Evolutionary conservation across 2,888 invertebrate species (phyloP).

Genomic region (Drosophila atripex): DNA sequence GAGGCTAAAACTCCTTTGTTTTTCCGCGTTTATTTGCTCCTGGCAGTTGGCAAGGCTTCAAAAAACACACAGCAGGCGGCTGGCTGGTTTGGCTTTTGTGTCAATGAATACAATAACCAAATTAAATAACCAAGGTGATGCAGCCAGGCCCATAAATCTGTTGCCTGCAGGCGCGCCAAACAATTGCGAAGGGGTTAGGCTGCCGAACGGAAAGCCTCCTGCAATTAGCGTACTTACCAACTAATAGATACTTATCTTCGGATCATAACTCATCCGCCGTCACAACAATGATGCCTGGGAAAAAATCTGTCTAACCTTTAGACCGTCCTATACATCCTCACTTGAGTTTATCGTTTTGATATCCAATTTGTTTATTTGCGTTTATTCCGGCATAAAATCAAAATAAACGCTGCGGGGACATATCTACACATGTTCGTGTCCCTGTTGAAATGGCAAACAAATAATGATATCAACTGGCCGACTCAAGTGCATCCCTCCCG

Average conservation of each 20-base stretch:
- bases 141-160: constrained; percentile 44
- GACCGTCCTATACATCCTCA: neutral
- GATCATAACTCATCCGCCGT: constrained; percentile 36
- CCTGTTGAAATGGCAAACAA: constrained; percentile 68
- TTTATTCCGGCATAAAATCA: constrained; percentile 57
- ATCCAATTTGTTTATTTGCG: constrained; percentile 68
- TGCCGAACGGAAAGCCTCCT: constrained; percentile 17
- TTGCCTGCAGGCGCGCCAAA: constrained; percentile 13
- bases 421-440: constrained; percentile 46
- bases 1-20: constrained; percentile 52
- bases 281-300: constrained; percentile 36
- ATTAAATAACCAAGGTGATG: constrained; percentile 81
- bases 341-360: constrained; percentile 45
- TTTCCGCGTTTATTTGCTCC: constrained; percentile 42
- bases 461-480: constrained; percentile 59
- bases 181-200: constrained; percentile 39
- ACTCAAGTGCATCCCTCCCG: constrained; percentile 60
- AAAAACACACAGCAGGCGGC: constrained; percentile 32
- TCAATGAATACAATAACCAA: constrained; percentile 84
- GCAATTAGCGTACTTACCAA: constrained; percentile 64
- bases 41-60: constrained; percentile 73
- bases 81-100: constrained; percentile 71
- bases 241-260: constrained; percentile 70
- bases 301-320: neutral
- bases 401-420: constrained; percentile 67